Conservation (phyloP, 2,113 vertebrate species). For the Phrynosoma blainvillii region DNA sequence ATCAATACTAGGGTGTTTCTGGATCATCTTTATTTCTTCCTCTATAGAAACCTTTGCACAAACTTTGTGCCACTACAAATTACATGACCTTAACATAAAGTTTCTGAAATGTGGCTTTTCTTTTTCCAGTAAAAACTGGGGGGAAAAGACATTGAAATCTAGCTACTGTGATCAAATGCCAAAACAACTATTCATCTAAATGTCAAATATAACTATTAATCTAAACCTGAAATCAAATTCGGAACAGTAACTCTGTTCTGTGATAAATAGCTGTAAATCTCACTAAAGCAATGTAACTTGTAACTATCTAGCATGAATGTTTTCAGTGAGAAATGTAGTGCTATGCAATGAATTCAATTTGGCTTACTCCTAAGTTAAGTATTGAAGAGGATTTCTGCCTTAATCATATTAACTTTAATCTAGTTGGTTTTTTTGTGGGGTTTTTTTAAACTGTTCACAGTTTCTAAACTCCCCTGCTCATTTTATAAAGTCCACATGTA, state of each 20-base stretch:
- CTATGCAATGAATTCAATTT: background rate
- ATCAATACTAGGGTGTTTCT: background rate
- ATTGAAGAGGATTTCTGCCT: background rate
- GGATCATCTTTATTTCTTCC: background rate
- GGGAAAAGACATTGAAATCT: no score
- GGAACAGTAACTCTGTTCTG: background rate
- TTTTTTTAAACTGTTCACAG: constrained; percentile 5
- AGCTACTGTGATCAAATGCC: background rate
- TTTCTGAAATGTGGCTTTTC: background rate
- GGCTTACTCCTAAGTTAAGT: background rate
- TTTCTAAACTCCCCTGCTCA: constrained; percentile 30
- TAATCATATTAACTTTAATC: background rate
- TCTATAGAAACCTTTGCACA: no score
- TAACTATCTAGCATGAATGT: background rate
- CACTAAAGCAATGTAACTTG: background rate
- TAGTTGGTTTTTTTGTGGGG: background rate
- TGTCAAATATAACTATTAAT: background rate
- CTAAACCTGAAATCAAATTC: background rate
- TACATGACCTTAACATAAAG: background rate
- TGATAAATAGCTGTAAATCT: background rate
- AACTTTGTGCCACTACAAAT: background rate
- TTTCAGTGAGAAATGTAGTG: background rate
- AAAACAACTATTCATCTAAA: background rate
- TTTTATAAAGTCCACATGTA: constrained; percentile 46
- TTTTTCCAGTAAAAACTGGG: background rate